Percentiles rank a stretch among this genome's conserved stretches.
phyloP scores from a whole-genome alignment of 2,113 vertebrate species.

The Salvelinus alpinus region DNA sequence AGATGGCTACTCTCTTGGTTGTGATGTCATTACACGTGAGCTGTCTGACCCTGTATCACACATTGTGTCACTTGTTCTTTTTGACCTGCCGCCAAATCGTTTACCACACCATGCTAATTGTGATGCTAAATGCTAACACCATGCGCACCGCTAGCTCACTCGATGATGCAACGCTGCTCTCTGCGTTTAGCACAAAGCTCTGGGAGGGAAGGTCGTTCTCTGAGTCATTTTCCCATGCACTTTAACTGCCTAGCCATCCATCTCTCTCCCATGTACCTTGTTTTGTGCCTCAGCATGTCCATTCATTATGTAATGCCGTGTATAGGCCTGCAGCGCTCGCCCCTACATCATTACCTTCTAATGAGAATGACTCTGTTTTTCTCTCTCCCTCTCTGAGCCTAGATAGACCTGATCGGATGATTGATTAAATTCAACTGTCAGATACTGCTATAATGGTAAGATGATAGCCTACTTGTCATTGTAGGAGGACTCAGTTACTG shows the following conservation, averaged over 20 bases:
- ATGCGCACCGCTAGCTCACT: no score
- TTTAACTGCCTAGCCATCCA: not conserved
- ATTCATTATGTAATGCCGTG: not conserved
- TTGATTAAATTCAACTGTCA: not conserved
- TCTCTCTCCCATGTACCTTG: not conserved
- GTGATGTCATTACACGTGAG: no score
- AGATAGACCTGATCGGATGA: not conserved
- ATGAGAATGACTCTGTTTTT: not conserved
- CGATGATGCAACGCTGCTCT: not conserved
- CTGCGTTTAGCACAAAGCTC: not conserved
- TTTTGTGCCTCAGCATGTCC: not conserved
- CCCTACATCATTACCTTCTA: not conserved
- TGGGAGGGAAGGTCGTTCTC: no score
- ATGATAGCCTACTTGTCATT: no score
- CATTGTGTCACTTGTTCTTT: no score
- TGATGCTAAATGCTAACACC: conserved; percentile 1
- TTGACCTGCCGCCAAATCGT: no score
- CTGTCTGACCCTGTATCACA: no score
- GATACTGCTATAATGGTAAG: no score
- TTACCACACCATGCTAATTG: not conserved
- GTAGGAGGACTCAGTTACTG: no score
- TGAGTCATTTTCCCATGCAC: not conserved
- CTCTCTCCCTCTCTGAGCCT: not conserved
- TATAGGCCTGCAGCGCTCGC: not conserved
- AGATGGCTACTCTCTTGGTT: no score